These are phyloP conservation scores for Chymomyza amoena DNA, from an alignment of 2,888 invertebrate genomes.

Conservation along the genomic window DNA sequence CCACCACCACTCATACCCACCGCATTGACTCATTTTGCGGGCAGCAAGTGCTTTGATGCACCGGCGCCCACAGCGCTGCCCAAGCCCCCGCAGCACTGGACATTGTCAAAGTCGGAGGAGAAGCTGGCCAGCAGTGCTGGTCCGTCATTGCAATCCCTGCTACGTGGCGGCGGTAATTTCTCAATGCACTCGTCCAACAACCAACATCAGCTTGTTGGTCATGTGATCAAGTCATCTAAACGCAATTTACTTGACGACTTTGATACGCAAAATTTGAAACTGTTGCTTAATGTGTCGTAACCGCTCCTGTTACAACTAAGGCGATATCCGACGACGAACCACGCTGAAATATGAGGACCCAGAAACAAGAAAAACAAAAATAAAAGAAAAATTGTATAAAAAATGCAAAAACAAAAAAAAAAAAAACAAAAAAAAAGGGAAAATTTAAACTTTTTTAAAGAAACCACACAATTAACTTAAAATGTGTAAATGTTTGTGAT, in stretches of 20 bases:
- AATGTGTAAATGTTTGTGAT: slow-evolving; percentile 74
- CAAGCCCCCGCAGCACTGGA: slow-evolving; percentile 90
- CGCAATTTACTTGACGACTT: slow-evolving; percentile 79
- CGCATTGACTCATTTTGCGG: slow-evolving; percentile 81
- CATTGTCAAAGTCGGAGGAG: slow-evolving; percentile 77
- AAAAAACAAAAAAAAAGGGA: slow-evolving; percentile 33
- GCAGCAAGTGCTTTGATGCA: slow-evolving; percentile 90
- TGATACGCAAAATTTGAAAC: slow-evolving; percentile 82
- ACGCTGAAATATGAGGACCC: slow-evolving; percentile 49
- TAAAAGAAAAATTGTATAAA: slow-evolving; percentile 49
- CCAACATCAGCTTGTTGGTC: slow-evolving; percentile 38
- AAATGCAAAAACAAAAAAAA: slow-evolving; percentile 38
- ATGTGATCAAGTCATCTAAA: slow-evolving; percentile 72
- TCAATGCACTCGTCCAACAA: slow-evolving; percentile 28
- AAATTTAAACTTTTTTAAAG: slow-evolving; percentile 66
- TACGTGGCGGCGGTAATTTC: slow-evolving; percentile 49
- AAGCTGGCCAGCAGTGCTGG: slow-evolving; percentile 77
- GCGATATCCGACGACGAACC: slow-evolving; percentile 19
- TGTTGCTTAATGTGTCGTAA: slow-evolving; percentile 83
- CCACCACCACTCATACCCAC: slow-evolving; percentile 72
- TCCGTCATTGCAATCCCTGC: slow-evolving; percentile 59
- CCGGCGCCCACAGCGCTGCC: slow-evolving; percentile 89
- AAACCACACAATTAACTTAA: slow-evolving; percentile 36
- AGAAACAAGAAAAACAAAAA: slow-evolving; percentile 44
- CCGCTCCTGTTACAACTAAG: slow-evolving; percentile 42